Percentiles rank a stretch among this genome's conserved stretches.
Conservation (phyloP, 2,888 invertebrate species). For the Hydraecia micacea region DNA sequence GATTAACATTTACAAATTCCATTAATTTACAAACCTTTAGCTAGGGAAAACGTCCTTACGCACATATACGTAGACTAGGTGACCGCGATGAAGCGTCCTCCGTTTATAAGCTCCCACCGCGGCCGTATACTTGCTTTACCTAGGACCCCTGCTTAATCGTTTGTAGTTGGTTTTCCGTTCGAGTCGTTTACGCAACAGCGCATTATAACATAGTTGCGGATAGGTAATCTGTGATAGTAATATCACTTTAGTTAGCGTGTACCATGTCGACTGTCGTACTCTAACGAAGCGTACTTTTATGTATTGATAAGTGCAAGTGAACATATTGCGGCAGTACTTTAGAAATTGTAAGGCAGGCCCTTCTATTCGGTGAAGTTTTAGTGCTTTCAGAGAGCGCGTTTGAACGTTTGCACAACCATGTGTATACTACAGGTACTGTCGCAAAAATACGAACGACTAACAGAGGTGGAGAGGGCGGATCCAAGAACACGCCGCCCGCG, state of each 20-base stretch:
- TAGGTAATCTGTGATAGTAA: neutral
- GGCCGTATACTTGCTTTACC: neutral
- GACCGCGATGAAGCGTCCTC: neutral
- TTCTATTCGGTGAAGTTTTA: constrained; percentile 26
- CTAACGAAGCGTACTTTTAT: neutral
- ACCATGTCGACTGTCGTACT: neutral
- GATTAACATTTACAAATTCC: neutral
- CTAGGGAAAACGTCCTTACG: neutral
- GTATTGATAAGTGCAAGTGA: neutral
- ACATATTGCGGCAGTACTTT: constrained; percentile 23
- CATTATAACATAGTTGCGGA: neutral
- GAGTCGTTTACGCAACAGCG: neutral
- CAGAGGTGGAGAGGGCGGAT: constrained; percentile 41
- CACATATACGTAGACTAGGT: neutral
- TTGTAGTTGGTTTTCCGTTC: neutral
- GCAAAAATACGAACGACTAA: constrained; percentile 54
- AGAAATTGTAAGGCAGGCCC: constrained; percentile 21
- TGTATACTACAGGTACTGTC: constrained; percentile 59
- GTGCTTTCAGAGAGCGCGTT: constrained; percentile 44
- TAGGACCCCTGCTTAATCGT: neutral
- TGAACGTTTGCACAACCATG: constrained; percentile 53
- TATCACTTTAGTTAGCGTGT: neutral
- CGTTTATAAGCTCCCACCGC: too few relatives aligned
- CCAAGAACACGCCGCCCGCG: constrained; percentile 29
- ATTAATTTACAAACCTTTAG: neutral